A percentile compares a stretch with the other conserved stretches of the same genome.
Conservation (phyloP, 2,113 vertebrate genomes). For the Caretta caretta region DNA sequence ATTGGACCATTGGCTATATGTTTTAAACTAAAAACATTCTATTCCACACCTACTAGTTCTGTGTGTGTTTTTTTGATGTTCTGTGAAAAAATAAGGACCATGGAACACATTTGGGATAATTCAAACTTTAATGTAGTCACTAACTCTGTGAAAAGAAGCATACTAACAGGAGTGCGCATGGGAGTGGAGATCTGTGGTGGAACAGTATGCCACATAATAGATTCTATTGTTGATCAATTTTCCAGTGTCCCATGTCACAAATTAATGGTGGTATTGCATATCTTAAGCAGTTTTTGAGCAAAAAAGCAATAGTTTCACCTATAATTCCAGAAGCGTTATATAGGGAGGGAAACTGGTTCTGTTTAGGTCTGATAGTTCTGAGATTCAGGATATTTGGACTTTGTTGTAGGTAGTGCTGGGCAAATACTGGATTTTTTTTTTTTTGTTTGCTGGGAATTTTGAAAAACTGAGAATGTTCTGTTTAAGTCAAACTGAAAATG, state of each 20-base stretch:
- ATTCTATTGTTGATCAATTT: too few species aligned
- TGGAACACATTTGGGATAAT: neutral
- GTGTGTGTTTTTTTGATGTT: too few species aligned
- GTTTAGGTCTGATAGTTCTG: neutral
- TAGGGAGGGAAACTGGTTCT: conserved; percentile 9
- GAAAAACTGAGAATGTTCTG: too few species aligned
- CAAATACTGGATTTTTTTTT: too few species aligned
- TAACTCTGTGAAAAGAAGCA: neutral
- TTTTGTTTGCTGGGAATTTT: neutral
- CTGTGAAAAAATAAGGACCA: neutral
- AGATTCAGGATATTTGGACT: conserved; percentile 7
- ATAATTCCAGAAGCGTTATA: conserved; percentile 6
- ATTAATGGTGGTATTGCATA: neutral
- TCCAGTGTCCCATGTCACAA: too few species aligned
- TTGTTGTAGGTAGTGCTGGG: neutral
- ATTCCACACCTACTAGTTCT: too few species aligned
- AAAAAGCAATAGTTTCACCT: conserved; percentile 2
- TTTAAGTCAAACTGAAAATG: too few species aligned
- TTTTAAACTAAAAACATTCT: too few species aligned
- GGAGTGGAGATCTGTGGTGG: conserved; percentile 1
- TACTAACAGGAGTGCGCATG: neutral
- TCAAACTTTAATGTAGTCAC: conserved; percentile 9
- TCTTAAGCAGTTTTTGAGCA: neutral
- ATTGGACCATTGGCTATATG: neutral
- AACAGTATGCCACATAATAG: neutral